Evolutionary conservation across 2,797 vertebrate species (phyloP).

Genomic region (Merluccius polli): DNA sequence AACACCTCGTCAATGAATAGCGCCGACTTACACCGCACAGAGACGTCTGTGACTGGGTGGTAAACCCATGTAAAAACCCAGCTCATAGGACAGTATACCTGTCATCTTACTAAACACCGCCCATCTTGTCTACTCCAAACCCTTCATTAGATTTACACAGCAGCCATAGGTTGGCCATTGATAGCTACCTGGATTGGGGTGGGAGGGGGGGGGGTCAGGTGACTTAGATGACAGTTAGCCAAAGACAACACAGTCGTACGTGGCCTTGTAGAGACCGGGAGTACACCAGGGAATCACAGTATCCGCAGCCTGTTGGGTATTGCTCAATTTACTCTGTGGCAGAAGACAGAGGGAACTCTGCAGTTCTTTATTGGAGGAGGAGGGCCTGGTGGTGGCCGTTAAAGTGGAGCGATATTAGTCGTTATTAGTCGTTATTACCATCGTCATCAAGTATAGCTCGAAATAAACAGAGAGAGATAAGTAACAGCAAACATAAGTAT

Average conservation of each 20-base stretch:
- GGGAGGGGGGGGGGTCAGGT: background rate
- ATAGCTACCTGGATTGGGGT: constrained; percentile 15
- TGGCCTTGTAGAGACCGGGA: constrained; percentile 38
- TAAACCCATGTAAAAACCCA: background rate
- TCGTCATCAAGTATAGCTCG: constrained; percentile 37
- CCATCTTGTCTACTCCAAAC: background rate
- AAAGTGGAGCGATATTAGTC: background rate
- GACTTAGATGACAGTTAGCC: background rate
- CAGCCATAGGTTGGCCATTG: constrained; percentile 31
- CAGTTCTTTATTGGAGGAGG: constrained; percentile 50
- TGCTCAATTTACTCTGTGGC: constrained; percentile 62
- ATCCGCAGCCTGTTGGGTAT: constrained; percentile 73
- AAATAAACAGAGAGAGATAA: constrained; percentile 5
- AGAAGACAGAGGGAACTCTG: constrained; percentile 45
- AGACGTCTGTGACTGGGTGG: background rate
- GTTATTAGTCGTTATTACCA: constrained; percentile 34
- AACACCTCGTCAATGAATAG: background rate
- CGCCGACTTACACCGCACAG: background rate
- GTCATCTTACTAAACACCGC: background rate
- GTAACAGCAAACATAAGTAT: background rate
- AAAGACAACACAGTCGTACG: constrained; percentile 13
- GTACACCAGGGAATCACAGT: constrained; percentile 72
- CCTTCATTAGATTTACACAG: background rate
- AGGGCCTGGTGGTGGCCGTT: constrained; percentile 33
- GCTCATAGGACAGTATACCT: background rate